Base-by-base conservation (phyloP, 1,140 invertebrate genomes). In the Philotrypesis tridentata region DNA sequence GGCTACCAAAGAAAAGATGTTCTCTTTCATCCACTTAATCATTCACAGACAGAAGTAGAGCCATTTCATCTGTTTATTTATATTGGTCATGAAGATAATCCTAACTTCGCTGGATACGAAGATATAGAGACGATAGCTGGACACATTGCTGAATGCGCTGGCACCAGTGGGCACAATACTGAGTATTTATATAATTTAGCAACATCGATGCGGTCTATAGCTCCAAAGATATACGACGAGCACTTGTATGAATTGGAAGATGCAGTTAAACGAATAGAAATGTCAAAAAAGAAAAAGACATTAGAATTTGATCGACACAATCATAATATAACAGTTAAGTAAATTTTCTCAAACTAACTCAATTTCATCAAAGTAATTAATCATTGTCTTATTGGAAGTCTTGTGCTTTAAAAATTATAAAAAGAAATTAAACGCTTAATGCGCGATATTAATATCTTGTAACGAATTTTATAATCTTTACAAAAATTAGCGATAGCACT, bases 161-260 rank as follows among this genome's bases (percentile, higher is more conserved):
- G 97, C 0, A 95, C 96, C 1, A 98, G 97, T 90, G 98, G 98
- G 0, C 89, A 94, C 5, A 98, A 99, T 90, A 94, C 94, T 60
- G 97, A 98, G 84, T 99, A 99, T 93, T 91, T 98, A 0, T 96
- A 96, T 83, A 96, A 97, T 87, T 92, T 99, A 83, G 96, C 96
- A 0, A 91, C 94, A 37, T 93, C 96, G 0, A 96, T 98, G 95
- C 92, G 95, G 85, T 86, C 92, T 37, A 92, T 98, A 31, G 95
- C 94, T 40, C 96, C 96, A 0, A 92, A 94, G 61, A 92, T 94
- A 0, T 80, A 94, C 14, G 96, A 96, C 87, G 93, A 94, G 12
- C 97, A 98, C 92, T 91, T 98, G 5, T 96, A 95, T 89, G 90
- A 93, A 68, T 89, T 98, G 29, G 97, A 98, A 90, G 88, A 87